Percentiles rank a stretch among this genome's conserved stretches.
These are phyloP conservation scores for Theocolax elegans DNA, from an alignment of 1,140 invertebrate species.

Conservation along the genomic window DNA sequence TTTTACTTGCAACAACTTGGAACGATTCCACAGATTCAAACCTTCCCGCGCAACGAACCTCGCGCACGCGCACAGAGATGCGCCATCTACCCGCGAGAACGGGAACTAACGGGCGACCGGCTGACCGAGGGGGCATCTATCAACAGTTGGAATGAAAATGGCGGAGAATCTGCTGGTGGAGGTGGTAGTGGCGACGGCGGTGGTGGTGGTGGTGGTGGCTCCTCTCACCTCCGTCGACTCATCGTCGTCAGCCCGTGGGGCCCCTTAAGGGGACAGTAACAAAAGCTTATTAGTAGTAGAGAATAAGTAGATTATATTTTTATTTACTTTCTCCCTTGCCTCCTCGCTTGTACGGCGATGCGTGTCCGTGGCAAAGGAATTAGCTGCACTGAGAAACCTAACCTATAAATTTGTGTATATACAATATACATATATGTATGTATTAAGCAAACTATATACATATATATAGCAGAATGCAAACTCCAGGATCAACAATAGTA, in stretches of 20 bases:
- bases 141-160: constrained; percentile 65
- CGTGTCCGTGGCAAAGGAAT: constrained; percentile 32
- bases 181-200: constrained; percentile 57
- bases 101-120: not conserved
- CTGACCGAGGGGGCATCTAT: not conserved
- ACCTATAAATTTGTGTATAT: not conserved
- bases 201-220: constrained; percentile 54
- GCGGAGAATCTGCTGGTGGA: constrained; percentile 59
- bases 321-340: not conserved
- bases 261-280: not conserved
- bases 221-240: constrained; percentile 4
- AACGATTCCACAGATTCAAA: constrained; percentile 20
- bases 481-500: not conserved
- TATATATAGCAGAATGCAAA: not conserved
- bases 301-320: not conserved
- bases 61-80: not conserved
- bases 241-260: constrained; percentile 23
- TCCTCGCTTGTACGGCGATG: constrained; percentile 5
- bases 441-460: no score
- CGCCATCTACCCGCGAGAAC: constrained; percentile 6
- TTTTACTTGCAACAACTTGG: not conserved
- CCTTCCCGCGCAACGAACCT: not conserved
- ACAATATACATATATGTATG: not conserved
- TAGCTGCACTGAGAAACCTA: not conserved
- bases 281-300: not conserved